Evolutionary conservation across 2,888 invertebrate genomes (phyloP).

Genomic region (Watsonalla binaria): DNA sequence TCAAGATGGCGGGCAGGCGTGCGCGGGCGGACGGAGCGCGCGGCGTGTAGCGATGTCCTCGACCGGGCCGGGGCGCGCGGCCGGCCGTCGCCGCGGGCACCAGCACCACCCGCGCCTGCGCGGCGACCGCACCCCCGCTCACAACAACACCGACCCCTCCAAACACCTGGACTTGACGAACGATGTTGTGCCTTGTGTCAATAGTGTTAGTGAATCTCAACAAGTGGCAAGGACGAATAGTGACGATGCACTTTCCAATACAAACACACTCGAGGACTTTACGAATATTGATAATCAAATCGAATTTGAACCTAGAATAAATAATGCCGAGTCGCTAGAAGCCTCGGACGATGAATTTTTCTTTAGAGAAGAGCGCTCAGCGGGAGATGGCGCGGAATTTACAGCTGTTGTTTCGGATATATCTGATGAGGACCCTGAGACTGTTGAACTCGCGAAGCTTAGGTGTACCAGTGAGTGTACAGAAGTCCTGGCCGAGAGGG

Average conservation of each 20-base stretch:
- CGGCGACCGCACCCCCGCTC: conserved; percentile 77
- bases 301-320: conserved; percentile 54
- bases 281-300: conserved; percentile 62
- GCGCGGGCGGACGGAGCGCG: conserved; percentile 70
- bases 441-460: conserved; percentile 88
- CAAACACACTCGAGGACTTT: conserved; percentile 55
- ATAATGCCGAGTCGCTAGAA: conserved; percentile 50
- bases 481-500: conserved; percentile 92
- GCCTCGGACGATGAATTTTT: conserved; percentile 69
- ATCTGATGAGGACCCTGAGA: conserved; percentile 85
- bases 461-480: conserved; percentile 94
- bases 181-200: conserved; percentile 77
- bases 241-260: conserved; percentile 78
- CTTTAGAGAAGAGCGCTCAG: conserved; percentile 63
- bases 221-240: conserved; percentile 76
- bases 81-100: conserved; percentile 83
- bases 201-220: conserved; percentile 78
- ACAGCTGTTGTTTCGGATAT: conserved; percentile 48
- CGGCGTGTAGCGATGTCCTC: conserved; percentile 76
- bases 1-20: conserved; percentile 81
- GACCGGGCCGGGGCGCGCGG: conserved; percentile 79
- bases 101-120: conserved; percentile 86
- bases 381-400: conserved; percentile 69
- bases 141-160: conserved; percentile 65
- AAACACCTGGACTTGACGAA: conserved; percentile 73